Percentiles rank a stretch among this genome's conserved stretches.
Evolutionary conservation across 2,797 vertebrate genomes (phyloP).

Genomic region (Liasis olivaceus): DNA sequence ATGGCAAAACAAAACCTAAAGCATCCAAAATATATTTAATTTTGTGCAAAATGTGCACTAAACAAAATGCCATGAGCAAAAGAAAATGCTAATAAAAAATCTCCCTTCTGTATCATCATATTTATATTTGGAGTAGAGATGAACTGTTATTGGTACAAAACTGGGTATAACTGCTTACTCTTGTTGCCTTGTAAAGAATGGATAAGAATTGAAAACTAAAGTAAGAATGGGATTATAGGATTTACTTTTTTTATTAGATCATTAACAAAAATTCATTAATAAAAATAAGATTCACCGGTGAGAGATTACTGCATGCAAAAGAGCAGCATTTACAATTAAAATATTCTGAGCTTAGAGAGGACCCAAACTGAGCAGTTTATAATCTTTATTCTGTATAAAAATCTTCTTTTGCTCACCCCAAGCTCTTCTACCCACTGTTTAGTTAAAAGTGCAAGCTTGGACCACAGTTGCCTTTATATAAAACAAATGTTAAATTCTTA

Average conservation of each 20-base stretch:
- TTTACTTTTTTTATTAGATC: neutral
- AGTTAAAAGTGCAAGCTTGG: neutral
- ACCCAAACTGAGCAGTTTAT: neutral
- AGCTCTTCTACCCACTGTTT: neutral
- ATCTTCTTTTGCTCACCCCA: neutral
- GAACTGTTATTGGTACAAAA: neutral
- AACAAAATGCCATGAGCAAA: neutral
- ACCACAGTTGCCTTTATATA: slow-evolving; percentile 22
- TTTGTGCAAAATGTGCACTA: neutral
- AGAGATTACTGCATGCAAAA: neutral
- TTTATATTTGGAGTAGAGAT: neutral
- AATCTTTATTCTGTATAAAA: neutral
- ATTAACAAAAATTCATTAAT: neutral
- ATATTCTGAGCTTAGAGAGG: neutral
- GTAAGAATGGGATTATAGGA: neutral
- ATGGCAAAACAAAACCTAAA: neutral
- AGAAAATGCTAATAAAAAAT: neutral
- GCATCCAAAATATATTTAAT: neutral
- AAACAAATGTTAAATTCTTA: slow-evolving; percentile 39
- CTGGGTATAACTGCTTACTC: neutral
- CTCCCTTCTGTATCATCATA: neutral
- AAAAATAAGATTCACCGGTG: neutral
- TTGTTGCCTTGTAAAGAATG: neutral
- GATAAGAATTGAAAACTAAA: neutral
- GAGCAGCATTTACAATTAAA: neutral